Percentiles rank a stretch among this genome's conserved stretches.
These are phyloP conservation scores for Hyalella azteca DNA, from an alignment of 2,888 invertebrate genomes.

Conservation along the genomic window DNA sequence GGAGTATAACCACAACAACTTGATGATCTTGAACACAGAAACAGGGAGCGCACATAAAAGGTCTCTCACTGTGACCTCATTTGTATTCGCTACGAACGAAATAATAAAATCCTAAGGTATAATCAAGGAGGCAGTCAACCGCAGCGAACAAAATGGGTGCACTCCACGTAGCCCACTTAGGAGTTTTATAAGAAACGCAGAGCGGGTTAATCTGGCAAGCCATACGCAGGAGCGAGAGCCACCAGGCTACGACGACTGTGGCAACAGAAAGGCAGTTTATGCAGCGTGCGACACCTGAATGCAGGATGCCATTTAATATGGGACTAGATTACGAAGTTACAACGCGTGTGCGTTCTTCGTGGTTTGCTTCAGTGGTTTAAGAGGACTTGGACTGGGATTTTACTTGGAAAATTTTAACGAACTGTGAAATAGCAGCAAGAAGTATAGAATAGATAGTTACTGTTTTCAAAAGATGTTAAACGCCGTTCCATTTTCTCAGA, in stretches of 20 bases:
- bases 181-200: constrained; percentile 18
- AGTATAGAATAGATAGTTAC: too few species aligned
- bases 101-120: constrained; percentile 35
- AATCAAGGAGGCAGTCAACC: constrained; percentile 34
- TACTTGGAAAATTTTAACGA: too few species aligned
- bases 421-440: too few species aligned
- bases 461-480: too few species aligned
- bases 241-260: background rate
- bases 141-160: constrained; percentile 4
- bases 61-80: constrained; percentile 12
- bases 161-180: constrained; percentile 9
- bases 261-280: background rate
- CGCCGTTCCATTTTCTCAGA: too few species aligned
- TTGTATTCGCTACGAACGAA: constrained; percentile 23
- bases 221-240: background rate
- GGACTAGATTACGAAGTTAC: too few species aligned
- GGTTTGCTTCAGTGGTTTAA: too few species aligned
- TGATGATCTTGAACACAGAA: background rate
- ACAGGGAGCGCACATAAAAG: constrained; percentile 8
- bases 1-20: too few species aligned
- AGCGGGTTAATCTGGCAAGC: background rate
- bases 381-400: too few species aligned
- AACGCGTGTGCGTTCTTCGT: too few species aligned
- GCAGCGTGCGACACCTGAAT: background rate
- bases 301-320: too few species aligned